These are phyloP conservation scores for Timema cristinae DNA, from an alignment of 2,888 invertebrate species.

Conservation along the genomic window DNA sequence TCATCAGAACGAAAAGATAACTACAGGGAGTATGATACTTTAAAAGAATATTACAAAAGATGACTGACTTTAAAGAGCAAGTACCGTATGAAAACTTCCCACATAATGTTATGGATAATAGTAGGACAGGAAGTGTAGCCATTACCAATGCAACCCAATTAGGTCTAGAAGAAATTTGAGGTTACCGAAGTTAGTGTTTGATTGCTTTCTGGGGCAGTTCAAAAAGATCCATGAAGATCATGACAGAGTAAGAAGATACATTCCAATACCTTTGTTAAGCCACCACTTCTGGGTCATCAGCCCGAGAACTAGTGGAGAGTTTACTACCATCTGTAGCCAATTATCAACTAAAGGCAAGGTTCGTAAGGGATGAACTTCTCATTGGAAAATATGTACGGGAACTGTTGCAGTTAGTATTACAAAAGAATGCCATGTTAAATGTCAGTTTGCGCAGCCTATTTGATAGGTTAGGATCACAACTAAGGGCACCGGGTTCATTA, in stretches of 20 bases:
- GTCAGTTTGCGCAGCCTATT: neutral
- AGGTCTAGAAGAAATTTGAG: neutral
- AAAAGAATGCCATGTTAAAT: neutral
- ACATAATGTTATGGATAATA: neutral
- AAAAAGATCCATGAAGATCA: neutral
- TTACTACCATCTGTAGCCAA: neutral
- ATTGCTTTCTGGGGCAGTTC: neutral
- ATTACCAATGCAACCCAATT: neutral
- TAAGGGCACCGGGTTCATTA: neutral
- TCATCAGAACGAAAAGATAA: too few relatives aligned
- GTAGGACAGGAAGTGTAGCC: neutral
- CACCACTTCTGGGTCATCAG: too few relatives aligned
- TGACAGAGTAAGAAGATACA: neutral
- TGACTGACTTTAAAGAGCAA: neutral
- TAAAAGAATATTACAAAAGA: too few relatives aligned
- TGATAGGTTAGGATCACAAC: too few relatives aligned
- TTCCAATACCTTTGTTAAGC: slow-evolving; percentile 5
- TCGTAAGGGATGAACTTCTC: neutral
- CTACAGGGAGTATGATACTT: neutral
- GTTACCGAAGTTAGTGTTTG: neutral
- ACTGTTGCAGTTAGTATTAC: neutral
- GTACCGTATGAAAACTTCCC: neutral
- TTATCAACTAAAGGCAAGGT: neutral
- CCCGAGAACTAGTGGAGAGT: neutral
- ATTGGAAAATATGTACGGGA: slow-evolving; percentile 5